Evolutionary conservation across 2,797 vertebrate genomes (phyloP), one percentile per base, ranked within the genome.

Genomic region (Rhynchonycteris naso): DNA sequence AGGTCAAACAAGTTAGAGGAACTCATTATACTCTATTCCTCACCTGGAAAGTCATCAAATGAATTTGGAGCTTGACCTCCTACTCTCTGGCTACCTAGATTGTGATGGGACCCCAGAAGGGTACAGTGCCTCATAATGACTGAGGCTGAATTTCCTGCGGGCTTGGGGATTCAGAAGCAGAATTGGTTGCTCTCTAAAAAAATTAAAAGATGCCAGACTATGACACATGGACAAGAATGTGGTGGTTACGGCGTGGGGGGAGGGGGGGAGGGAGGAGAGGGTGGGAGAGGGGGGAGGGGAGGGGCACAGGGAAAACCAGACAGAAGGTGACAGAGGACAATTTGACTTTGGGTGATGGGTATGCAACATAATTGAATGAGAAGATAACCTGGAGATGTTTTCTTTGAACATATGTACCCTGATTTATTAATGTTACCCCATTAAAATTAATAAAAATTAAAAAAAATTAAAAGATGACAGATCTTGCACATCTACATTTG

Each of bases 181-280:
- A 93, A 33, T 16, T 78, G 3, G 18, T 56, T 88, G 28, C 33
- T 87, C 52, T 96, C 83, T 47, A 30, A 74, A 95, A n/a, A 93
- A 66, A n/a, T 30, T 4, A 74, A 68, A 69, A 43, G 4, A 58
- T 47, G 19, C 30, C 71, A 35, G 38, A 54, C n/a, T n/a, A n/a
- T n/a, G n/a, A n/a, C n/a, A n/a, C n/a, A n/a, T n/a, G n/a, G n/a
- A n/a, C n/a, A n/a, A n/a, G n/a, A n/a, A n/a, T n/a, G n/a, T n/a
- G n/a, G n/a, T n/a, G n/a, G n/a, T n/a, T n/a, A n/a, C n/a, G n/a
- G n/a, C n/a, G n/a, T n/a, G n/a, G n/a, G n/a, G n/a, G n/a, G n/a
- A n/a, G n/a, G n/a, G n/a, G n/a, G n/a, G n/a, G n/a, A n/a, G n/a
- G n/a, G n/a, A n/a, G n/a, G n/a, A n/a, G n/a, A n/a, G n/a, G n/a